A percentile compares a stretch with the other conserved stretches of the same genome.
Conservation (phyloP, 2,113 vertebrate genomes). For the Neolamprologus modestus region DNA sequence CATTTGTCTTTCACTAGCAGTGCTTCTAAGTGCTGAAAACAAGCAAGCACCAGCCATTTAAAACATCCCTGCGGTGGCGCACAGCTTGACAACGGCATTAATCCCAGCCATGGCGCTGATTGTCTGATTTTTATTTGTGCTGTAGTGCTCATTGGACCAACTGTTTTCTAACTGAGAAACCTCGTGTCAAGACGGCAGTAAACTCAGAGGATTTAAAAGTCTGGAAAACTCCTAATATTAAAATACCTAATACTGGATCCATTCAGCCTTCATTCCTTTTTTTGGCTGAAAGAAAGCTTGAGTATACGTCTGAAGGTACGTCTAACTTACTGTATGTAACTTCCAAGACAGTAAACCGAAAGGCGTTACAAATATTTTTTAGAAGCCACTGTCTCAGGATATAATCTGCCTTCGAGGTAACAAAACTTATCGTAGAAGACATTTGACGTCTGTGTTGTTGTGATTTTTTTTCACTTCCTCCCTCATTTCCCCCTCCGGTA, state of each 20-base stretch:
- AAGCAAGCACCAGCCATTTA: neutral
- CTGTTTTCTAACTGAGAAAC: neutral
- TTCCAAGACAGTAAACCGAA: neutral
- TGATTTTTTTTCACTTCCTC: neutral
- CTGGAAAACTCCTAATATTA: neutral
- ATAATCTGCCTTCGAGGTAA: constrained; percentile 24
- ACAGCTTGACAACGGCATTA: neutral
- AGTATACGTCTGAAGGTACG: neutral
- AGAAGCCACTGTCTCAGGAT: neutral
- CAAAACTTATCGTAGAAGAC: constrained; percentile 13
- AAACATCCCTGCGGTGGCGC: neutral
- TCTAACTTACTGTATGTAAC: neutral
- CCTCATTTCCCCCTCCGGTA: neutral
- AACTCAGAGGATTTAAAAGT: neutral
- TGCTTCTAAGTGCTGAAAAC: neutral
- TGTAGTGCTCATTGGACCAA: neutral
- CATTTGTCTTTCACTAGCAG: neutral
- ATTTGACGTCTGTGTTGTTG: constrained; percentile 3
- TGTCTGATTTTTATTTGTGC: neutral
- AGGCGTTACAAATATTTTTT: neutral
- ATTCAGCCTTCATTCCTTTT: neutral
- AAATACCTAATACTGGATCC: neutral
- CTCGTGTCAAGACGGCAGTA: neutral
- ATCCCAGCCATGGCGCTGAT: neutral
- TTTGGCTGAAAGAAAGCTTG: neutral